Conservation (phyloP, 2,888 invertebrate species). For the Nemapogon koenigi region DNA sequence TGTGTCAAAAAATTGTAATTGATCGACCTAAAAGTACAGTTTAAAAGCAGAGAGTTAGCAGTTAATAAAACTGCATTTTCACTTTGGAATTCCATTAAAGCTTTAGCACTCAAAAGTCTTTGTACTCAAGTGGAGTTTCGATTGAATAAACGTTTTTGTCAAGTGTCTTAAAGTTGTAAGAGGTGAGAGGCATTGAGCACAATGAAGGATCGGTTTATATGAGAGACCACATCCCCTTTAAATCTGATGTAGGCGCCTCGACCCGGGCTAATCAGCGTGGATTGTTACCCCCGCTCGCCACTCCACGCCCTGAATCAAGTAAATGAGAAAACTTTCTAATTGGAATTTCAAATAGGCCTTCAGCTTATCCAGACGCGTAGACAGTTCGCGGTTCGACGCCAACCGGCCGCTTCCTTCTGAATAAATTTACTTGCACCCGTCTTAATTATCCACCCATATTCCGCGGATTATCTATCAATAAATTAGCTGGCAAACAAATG, state of each 20-base stretch:
- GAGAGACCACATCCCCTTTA: slow-evolving; percentile 34
- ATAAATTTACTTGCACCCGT: slow-evolving; percentile 9
- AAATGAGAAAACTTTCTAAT: slow-evolving; percentile 66
- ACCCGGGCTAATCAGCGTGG: slow-evolving; percentile 55
- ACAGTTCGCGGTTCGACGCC: slow-evolving; percentile 43
- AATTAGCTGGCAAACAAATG: too few relatives aligned
- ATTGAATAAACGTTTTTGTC: too few relatives aligned
- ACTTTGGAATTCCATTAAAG: too few relatives aligned
- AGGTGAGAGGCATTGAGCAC: slow-evolving; percentile 5
- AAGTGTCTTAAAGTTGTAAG: background rate
- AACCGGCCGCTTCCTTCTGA: slow-evolving; percentile 5
- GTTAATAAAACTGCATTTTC: too few relatives aligned
- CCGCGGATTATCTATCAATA: slow-evolving; percentile 7
- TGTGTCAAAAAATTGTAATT: too few relatives aligned
- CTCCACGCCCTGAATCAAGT: slow-evolving; percentile 58
- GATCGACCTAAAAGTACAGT: too few relatives aligned
- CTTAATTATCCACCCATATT: slow-evolving; percentile 6
- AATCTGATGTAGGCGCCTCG: slow-evolving; percentile 17
- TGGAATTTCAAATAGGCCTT: slow-evolving; percentile 61
- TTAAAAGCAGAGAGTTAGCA: too few relatives aligned
- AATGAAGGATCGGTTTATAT: slow-evolving; percentile 46
- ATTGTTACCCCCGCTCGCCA: slow-evolving; percentile 55
- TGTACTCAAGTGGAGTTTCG: too few relatives aligned
- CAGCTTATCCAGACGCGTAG: slow-evolving; percentile 50
- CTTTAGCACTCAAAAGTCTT: too few relatives aligned